Conservation (phyloP, 2,888 invertebrate species). For the Tupiocoris notatus region DNA sequence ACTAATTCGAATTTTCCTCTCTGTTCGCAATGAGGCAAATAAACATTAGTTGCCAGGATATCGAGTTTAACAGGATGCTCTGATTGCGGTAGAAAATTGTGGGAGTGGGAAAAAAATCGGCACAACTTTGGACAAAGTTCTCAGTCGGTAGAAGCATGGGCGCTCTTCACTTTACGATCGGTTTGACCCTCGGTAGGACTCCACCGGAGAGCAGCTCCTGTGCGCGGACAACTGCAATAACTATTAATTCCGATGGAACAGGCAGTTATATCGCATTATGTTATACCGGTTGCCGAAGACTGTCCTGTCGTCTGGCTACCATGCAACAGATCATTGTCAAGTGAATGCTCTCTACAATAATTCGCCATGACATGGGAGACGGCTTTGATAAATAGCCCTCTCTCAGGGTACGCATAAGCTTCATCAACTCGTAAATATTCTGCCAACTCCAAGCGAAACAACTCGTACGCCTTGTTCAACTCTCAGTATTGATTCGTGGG, state of each 20-base stretch:
- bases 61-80: background rate
- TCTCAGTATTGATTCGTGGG: no score
- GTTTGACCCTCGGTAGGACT: background rate
- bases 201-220: background rate
- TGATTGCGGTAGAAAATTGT: no score
- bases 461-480: no score
- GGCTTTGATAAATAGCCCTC: background rate
- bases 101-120: no score
- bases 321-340: background rate
- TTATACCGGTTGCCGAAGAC: background rate
- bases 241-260: constrained; percentile 12
- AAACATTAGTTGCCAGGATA: no score
- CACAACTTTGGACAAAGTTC: no score
- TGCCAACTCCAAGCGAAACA: background rate
- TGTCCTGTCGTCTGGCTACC: background rate
- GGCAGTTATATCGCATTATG: constrained; percentile 19
- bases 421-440: background rate
- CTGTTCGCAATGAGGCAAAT: background rate
- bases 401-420: background rate
- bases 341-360: background rate
- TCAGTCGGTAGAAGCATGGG: no score
- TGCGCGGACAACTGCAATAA: constrained; percentile 26
- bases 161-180: background rate
- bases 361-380: background rate
- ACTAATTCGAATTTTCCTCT: background rate